Percentiles rank a stretch among this genome's conserved stretches.
Evolutionary conservation across 2,113 vertebrate species (phyloP).

Genomic region (Ursus arctos): DNA sequence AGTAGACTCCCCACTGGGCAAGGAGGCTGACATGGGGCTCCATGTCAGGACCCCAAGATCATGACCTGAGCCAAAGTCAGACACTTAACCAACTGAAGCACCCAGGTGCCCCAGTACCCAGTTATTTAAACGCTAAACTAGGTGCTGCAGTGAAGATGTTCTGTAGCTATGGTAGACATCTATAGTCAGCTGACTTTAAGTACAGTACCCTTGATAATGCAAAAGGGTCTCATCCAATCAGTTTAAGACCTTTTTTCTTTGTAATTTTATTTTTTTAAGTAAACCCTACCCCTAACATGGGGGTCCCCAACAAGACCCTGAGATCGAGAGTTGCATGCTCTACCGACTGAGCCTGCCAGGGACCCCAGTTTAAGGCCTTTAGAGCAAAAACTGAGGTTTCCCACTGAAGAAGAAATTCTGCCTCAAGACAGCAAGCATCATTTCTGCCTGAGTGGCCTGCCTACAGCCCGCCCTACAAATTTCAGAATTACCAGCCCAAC

Average conservation of each 20-base stretch:
- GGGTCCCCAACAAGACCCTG: background rate
- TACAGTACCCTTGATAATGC: background rate
- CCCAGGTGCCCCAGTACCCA: background rate
- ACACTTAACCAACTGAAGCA: too few species aligned
- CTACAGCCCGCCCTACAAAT: background rate
- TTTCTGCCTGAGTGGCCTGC: background rate
- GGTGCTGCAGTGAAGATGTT: background rate
- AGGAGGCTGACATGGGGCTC: too few species aligned
- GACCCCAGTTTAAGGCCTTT: background rate
- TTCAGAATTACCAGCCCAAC: background rate
- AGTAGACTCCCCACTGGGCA: too few species aligned
- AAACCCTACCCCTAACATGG: background rate
- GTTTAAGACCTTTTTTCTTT: background rate
- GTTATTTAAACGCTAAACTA: background rate
- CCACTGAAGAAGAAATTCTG: background rate
- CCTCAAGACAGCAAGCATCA: background rate
- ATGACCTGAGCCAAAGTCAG: too few species aligned
- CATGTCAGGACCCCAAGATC: too few species aligned
- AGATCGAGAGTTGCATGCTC: background rate
- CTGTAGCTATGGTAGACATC: background rate
- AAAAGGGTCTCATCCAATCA: background rate
- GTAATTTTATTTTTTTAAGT: background rate
- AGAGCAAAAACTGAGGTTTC: conserved; percentile 29
- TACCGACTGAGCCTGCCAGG: background rate
- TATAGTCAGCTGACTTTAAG: background rate